Conservation (phyloP, 2,888 invertebrate species). For the Philereme vetulata region DNA sequence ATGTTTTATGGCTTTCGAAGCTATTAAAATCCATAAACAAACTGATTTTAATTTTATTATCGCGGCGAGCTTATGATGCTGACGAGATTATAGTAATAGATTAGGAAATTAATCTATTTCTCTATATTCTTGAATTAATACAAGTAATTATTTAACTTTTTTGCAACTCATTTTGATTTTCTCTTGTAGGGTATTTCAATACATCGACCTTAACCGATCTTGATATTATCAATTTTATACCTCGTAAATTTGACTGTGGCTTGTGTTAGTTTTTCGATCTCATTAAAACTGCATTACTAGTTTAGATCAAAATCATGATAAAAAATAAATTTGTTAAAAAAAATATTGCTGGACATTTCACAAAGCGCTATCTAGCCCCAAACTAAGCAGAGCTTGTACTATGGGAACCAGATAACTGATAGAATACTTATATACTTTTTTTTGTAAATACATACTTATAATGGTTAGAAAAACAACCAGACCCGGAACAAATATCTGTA, state of each 20-base stretch:
- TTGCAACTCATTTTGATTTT: slow-evolving; percentile 14
- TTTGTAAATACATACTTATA: no score
- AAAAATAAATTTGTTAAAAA: no score
- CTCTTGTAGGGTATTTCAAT: slow-evolving; percentile 14
- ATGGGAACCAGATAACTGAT: no score
- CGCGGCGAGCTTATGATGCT: slow-evolving; percentile 15
- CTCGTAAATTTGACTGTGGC: slow-evolving; percentile 2
- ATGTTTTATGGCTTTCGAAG: slow-evolving; percentile 24
- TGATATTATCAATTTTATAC: slow-evolving; percentile 19
- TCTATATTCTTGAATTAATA: slow-evolving; percentile 10
- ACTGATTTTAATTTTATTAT: slow-evolving; percentile 31
- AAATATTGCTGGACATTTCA: no score
- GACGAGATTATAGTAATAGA: slow-evolving; percentile 25
- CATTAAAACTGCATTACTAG: slow-evolving; percentile 1
- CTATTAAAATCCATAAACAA: slow-evolving; percentile 29
- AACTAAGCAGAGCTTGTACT: no score
- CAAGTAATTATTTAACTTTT: slow-evolving; percentile 21
- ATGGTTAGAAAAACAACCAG: no score
- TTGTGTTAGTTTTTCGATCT: slow-evolving; percentile 5
- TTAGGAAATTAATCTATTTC: slow-evolving; percentile 16
- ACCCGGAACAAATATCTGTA: no score
- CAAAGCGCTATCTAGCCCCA: no score
- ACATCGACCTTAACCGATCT: slow-evolving; percentile 21
- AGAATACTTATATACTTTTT: no score
- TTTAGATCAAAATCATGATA: no score